Evolutionary conservation across 2,888 invertebrate species (phyloP).

Genomic region (Polyommatus icarus): DNA sequence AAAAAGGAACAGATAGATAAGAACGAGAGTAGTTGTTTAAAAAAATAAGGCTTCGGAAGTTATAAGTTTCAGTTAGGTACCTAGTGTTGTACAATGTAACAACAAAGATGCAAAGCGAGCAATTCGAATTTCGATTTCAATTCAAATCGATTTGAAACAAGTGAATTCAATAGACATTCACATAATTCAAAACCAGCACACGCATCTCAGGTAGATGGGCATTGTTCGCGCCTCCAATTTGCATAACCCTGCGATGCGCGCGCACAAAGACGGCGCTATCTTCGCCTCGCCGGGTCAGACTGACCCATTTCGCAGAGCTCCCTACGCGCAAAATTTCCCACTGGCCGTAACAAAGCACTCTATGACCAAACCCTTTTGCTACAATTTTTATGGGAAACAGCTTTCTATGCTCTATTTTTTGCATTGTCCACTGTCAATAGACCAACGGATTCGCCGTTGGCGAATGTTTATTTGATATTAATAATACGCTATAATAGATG

Average conservation of each 20-base stretch:
- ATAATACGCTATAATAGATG: conserved; percentile 61
- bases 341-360: conserved; percentile 66
- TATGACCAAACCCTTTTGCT: conserved; percentile 71
- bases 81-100: too few relatives aligned
- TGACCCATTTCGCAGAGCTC: conserved; percentile 68
- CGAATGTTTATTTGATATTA: conserved; percentile 69
- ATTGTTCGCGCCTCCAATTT: conserved; percentile 64
- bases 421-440: conserved; percentile 70
- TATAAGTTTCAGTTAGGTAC: too few relatives aligned
- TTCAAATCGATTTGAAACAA: conserved; percentile 31
- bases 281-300: conserved; percentile 54
- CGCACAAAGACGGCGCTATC: conserved; percentile 59
- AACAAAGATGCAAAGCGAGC: background rate
- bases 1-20: too few relatives aligned
- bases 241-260: conserved; percentile 68
- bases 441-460: conserved; percentile 69
- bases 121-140: conserved; percentile 13
- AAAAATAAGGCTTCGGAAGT: too few relatives aligned
- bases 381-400: conserved; percentile 75
- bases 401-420: conserved; percentile 76
- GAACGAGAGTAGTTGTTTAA: too few relatives aligned
- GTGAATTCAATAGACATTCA: conserved; percentile 36
- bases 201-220: conserved; percentile 51
- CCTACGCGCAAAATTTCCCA: conserved; percentile 73
- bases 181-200: conserved; percentile 44